Evolutionary conservation across 2,113 vertebrate species (phyloP).

Genomic region (Empidonax alnorum): DNA sequence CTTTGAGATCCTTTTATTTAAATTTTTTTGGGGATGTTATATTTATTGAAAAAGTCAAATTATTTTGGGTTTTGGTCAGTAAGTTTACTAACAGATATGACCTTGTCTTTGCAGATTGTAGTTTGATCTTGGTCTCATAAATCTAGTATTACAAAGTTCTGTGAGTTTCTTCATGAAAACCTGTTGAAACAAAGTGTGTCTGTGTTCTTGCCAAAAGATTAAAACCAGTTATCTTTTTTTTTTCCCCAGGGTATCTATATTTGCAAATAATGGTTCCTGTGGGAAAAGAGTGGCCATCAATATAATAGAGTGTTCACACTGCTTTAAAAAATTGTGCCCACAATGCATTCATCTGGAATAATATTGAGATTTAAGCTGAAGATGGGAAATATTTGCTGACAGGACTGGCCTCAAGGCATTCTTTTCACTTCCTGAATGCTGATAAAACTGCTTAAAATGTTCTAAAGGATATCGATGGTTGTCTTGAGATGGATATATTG

Average conservation of each 20-base stretch:
- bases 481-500: background rate
- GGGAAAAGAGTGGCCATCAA: background rate
- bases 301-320: background rate
- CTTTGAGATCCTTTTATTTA: background rate
- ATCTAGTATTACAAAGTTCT: background rate
- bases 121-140: background rate
- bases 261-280: background rate
- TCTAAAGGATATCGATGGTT: background rate
- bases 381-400: slow-evolving; percentile 43
- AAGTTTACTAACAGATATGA: background rate
- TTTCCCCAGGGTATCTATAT: background rate
- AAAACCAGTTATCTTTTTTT: background rate
- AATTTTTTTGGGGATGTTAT: background rate
- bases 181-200: background rate
- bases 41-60: background rate
- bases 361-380: slow-evolving; percentile 9
- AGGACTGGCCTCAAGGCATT: background rate
- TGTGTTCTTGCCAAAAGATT: background rate
- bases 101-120: background rate
- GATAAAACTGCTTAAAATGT: slow-evolving; percentile 18
- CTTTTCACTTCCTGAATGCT: slow-evolving; percentile 10
- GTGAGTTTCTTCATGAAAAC: background rate
- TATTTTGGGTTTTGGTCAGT: background rate
- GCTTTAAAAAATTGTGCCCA: background rate
- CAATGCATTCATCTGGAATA: slow-evolving; percentile 28